phyloP scores from a whole-genome alignment of 2,888 invertebrate species.

The Ichneumoninae sp. region DNA sequence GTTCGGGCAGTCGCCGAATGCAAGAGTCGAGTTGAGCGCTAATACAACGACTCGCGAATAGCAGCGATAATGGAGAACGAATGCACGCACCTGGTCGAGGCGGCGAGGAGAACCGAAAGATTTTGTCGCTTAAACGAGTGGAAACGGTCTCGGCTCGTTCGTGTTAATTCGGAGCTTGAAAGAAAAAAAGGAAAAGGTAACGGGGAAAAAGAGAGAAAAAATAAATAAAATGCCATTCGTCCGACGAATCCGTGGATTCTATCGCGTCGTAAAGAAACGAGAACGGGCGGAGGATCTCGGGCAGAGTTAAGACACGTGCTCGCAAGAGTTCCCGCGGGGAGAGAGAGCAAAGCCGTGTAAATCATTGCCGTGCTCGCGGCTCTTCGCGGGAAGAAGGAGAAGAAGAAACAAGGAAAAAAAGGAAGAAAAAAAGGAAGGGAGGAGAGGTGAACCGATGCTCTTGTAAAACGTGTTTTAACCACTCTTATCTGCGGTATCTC shows the following conservation, averaged over 20 bases:
- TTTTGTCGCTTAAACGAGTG: constrained; percentile 57
- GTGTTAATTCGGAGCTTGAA: constrained; percentile 56
- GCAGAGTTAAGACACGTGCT: constrained; percentile 56
- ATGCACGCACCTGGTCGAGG: constrained; percentile 18
- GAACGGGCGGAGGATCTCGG: constrained; percentile 40
- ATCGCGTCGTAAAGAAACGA: constrained; percentile 57
- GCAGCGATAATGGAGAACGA: constrained; percentile 59
- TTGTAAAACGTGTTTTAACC: constrained; percentile 70
- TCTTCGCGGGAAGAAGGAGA: constrained; percentile 39
- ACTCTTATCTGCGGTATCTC: constrained; percentile 67
- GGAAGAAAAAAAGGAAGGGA: constrained; percentile 37
- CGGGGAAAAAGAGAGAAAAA: constrained; percentile 4
- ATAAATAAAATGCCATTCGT: constrained; percentile 45
- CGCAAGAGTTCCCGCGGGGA: constrained; percentile 39
- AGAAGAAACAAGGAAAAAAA: neutral
- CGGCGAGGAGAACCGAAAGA: constrained; percentile 33
- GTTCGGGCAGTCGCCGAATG: constrained; percentile 26
- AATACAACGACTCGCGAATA: constrained; percentile 43
- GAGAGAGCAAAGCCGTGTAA: constrained; percentile 58
- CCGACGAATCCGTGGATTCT: constrained; percentile 54
- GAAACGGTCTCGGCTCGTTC: constrained; percentile 32
- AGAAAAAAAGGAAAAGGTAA: neutral
- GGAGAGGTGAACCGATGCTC: constrained; percentile 61
- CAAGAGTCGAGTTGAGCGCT: constrained; percentile 21
- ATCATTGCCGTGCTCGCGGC: constrained; percentile 63